phyloP scores from a whole-genome alignment of 2,797 vertebrate species.

The Protonibea diacanthus region DNA sequence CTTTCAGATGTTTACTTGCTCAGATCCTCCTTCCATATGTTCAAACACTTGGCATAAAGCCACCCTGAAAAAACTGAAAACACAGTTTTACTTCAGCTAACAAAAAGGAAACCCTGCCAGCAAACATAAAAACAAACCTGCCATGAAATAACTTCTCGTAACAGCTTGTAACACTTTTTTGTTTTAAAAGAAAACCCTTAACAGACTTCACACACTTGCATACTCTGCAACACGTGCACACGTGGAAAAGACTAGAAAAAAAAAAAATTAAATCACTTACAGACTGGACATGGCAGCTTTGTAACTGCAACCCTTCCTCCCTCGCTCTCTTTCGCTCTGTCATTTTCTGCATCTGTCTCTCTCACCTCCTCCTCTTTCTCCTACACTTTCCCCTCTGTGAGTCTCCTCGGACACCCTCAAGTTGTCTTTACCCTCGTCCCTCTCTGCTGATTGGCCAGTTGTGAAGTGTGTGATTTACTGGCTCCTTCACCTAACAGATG shows the following conservation, averaged over 20 bases:
- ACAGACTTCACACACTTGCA: constrained; percentile 15
- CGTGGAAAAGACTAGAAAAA: constrained; percentile 24
- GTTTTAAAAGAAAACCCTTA: constrained; percentile 14
- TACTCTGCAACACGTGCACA: constrained; percentile 19
- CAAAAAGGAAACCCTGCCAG: background rate
- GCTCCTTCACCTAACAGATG: constrained; percentile 77
- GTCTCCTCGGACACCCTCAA: constrained; percentile 57
- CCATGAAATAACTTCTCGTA: constrained; percentile 20
- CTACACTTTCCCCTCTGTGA: constrained; percentile 48
- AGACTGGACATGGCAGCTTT: constrained; percentile 67
- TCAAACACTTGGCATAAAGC: constrained; percentile 9
- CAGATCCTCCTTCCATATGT: background rate
- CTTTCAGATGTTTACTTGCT: constrained; percentile 8
- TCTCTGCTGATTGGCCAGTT: constrained; percentile 73
- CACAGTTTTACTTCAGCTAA: constrained; percentile 4
- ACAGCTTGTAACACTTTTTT: constrained; percentile 32
- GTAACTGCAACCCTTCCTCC: constrained; percentile 65
- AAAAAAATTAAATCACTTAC: constrained; percentile 69
- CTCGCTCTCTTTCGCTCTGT: constrained; percentile 76
- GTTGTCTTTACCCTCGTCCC: constrained; percentile 45
- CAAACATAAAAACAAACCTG: constrained; percentile 5
- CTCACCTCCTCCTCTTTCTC: constrained; percentile 54
- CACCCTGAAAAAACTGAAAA: background rate
- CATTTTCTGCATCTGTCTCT: constrained; percentile 66
- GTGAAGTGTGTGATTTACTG: constrained; percentile 76